Conservation (phyloP, 2,113 vertebrate species). For the rat (Rattus norvegicus) region DNA sequence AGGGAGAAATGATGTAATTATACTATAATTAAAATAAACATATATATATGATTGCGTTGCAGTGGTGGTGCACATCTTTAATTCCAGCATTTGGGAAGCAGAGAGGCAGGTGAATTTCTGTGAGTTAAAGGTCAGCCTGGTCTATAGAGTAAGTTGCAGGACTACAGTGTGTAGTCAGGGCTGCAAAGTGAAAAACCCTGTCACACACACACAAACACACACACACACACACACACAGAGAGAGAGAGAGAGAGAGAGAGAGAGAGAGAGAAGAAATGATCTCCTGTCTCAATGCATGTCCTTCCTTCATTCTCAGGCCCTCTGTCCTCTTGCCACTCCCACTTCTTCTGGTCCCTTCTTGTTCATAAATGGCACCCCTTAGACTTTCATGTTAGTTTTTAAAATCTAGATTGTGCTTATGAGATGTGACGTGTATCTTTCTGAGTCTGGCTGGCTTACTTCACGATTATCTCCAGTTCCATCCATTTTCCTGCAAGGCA, state of each 20-base stretch:
- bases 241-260: no score
- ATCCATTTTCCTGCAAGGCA: not conserved
- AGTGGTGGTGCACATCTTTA: not conserved
- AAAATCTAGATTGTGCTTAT: not conserved
- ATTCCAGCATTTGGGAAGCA: not conserved
- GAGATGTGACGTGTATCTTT: not conserved
- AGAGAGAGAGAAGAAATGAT: no score
- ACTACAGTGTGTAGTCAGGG: not conserved
- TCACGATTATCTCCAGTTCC: not conserved
- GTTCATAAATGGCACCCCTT: not conserved
- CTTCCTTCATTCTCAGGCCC: not conserved
- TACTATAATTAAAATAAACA: no score
- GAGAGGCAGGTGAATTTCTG: no score
- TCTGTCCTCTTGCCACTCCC: not conserved
- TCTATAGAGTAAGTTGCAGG: not conserved
- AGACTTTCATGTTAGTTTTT: not conserved
- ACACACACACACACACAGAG: no score
- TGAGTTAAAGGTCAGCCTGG: not conserved
- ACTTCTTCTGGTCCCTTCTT: not conserved
- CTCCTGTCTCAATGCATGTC: not conserved
- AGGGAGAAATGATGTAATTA: not conserved
- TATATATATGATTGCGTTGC: not conserved
- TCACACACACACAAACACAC: no score
- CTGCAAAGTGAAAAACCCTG: not conserved
- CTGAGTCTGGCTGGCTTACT: not conserved